phyloP scores from a whole-genome alignment of 2,113 vertebrate genomes.

The Scopus umbretta region DNA sequence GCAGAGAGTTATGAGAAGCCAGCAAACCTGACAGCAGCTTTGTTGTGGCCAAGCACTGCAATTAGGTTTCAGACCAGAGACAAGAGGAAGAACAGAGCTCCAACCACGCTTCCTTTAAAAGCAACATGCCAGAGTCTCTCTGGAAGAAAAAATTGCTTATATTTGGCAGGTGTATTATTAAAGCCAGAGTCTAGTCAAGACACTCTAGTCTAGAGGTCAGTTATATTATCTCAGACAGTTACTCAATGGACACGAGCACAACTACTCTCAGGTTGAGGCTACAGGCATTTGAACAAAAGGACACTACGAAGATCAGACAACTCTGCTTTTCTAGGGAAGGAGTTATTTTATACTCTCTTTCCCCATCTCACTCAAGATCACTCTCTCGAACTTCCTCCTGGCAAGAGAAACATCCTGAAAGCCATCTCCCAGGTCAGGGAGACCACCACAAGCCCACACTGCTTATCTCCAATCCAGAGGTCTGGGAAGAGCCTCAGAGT shows the following conservation, averaged over 20 bases:
- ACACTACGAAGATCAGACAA: not conserved
- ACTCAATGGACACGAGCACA: not conserved
- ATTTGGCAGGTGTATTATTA: constrained; percentile 8
- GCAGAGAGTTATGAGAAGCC: constrained; percentile 34
- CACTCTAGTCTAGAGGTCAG: not conserved
- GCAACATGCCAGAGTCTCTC: not conserved
- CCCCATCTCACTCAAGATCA: not conserved
- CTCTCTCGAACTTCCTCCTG: rapidly evolving
- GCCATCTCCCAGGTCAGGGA: not conserved
- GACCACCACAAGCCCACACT: not conserved
- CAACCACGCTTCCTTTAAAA: constrained; percentile 3
- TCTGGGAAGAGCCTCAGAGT: not conserved
- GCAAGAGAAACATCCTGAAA: not conserved
- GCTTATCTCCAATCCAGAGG: not conserved
- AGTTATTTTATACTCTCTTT: not conserved
- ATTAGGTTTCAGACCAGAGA: not conserved
- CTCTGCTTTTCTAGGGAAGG: not conserved
- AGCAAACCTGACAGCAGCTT: constrained; percentile 29
- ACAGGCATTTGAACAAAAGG: not conserved
- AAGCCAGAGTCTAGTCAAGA: not conserved
- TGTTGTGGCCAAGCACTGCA: constrained; percentile 27
- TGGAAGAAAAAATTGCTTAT: not conserved
- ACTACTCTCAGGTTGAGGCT: not conserved
- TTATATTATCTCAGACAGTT: not conserved
- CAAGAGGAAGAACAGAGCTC: not conserved